Percentiles rank a stretch among this genome's conserved stretches.
Evolutionary conservation across 1,140 invertebrate species (phyloP).

Genomic region (Ceratina japonica): DNA sequence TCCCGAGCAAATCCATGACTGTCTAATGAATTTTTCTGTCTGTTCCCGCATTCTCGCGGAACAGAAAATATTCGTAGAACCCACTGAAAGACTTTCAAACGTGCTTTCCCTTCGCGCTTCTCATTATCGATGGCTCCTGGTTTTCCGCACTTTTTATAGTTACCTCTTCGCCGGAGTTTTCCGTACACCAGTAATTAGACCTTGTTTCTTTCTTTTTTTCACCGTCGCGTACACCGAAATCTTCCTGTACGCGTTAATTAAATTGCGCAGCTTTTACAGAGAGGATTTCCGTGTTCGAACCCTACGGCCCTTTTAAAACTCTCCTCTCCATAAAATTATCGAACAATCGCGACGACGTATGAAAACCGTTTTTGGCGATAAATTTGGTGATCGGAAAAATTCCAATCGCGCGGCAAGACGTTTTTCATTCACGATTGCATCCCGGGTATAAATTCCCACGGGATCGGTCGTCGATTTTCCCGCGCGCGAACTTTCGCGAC

Average conservation of each 20-base stretch:
- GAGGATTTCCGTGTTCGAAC: neutral
- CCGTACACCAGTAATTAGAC: too few relatives aligned
- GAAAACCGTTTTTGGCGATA: neutral
- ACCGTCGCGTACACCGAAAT: too few relatives aligned
- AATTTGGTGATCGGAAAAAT: neutral
- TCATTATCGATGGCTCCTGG: neutral
- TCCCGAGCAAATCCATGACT: conserved; percentile 6
- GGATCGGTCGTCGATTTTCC: conserved; percentile 11
- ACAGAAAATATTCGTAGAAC: neutral
- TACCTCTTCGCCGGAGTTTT: too few relatives aligned
- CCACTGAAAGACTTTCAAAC: neutral
- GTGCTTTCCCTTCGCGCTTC: too few relatives aligned
- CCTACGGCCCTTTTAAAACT: neutral
- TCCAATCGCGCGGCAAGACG: neutral
- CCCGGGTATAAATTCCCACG: neutral
- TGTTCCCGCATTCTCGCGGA: neutral
- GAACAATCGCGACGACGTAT: neutral
- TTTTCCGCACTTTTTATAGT: too few relatives aligned
- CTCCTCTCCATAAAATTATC: neutral
- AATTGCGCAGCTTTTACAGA: too few relatives aligned
- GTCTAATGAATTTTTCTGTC: conserved; percentile 39
- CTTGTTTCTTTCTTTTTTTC: too few relatives aligned
- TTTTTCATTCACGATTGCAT: neutral
- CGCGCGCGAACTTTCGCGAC: neutral
- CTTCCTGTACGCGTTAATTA: too few relatives aligned